Conservation (phyloP, 1,140 invertebrate species). For the Heliconius eleuchia region DNA sequence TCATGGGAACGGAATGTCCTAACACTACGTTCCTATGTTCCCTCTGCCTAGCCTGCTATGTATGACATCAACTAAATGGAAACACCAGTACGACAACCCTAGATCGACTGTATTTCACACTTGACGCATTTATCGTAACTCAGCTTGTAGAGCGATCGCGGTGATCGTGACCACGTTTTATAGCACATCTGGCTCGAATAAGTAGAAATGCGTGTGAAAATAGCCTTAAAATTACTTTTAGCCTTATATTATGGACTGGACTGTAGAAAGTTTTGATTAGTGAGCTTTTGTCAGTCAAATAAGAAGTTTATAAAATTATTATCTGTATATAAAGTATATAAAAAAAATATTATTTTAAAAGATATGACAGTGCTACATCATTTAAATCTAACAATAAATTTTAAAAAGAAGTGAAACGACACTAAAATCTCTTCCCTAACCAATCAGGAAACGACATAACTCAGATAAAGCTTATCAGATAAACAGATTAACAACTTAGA, state of each 20-base stretch:
- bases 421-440: not conserved
- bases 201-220: constrained; percentile 17
- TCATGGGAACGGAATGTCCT: no score
- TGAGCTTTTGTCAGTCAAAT: not conserved
- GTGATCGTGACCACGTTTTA: constrained; percentile 45
- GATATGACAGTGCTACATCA: no score
- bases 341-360: not conserved
- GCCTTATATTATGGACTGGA: not conserved
- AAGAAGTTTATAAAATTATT: not conserved
- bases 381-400: no score
- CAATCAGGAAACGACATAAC: not conserved
- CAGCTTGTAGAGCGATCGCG: constrained; percentile 16
- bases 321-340: no score
- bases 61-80: not conserved
- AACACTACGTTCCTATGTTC: no score
- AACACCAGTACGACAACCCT: not conserved
- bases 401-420: not conserved
- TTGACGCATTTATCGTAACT: constrained; percentile 25
- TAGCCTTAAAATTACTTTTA: not conserved
- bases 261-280: not conserved
- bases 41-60: no score
- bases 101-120: constrained; percentile 23
- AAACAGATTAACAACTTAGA: constrained; percentile 10
- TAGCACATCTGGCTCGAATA: constrained; percentile 28
- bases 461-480: not conserved